These are phyloP conservation scores for Xiphorhynchus elegans DNA, from an alignment of 2,113 vertebrate genomes.

Conservation along the genomic window DNA sequence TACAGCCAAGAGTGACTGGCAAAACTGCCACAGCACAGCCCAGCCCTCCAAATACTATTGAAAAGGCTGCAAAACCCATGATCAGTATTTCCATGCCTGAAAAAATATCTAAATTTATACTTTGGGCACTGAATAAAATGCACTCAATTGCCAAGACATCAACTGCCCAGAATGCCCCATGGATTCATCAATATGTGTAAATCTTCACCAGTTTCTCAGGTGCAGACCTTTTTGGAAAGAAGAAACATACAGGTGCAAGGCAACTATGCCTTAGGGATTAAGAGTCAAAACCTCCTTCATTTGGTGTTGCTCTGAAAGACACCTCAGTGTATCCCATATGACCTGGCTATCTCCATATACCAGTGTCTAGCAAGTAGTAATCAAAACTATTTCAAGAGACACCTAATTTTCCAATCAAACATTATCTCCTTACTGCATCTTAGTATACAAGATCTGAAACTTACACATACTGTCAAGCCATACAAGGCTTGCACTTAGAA, in stretches of 20 bases:
- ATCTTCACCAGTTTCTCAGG: not conserved
- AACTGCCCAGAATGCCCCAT: not conserved
- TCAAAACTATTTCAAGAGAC: not conserved
- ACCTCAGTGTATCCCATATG: not conserved
- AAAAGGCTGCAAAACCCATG: not conserved
- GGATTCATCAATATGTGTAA: not conserved
- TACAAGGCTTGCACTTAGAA: not conserved
- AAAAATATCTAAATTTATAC: not conserved
- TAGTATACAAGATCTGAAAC: not conserved
- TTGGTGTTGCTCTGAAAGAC: not conserved
- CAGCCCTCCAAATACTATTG: not conserved
- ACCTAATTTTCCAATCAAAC: not conserved
- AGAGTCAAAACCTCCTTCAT: not conserved
- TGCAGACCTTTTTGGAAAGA: not conserved
- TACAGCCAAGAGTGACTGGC: not conserved
- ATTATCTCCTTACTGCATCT: not conserved
- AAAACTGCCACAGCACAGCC: not conserved
- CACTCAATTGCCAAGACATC: not conserved
- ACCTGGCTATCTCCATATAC: not conserved
- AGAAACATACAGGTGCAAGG: not conserved
- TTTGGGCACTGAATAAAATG: not conserved
- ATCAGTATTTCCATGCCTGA: not conserved
- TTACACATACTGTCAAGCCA: not conserved
- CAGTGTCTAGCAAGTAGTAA: not conserved
- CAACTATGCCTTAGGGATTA: not conserved